Percentiles rank a stretch among this genome's conserved stretches.
Conservation (phyloP, 1,140 invertebrate species). For the Drosophila murphyi region DNA sequence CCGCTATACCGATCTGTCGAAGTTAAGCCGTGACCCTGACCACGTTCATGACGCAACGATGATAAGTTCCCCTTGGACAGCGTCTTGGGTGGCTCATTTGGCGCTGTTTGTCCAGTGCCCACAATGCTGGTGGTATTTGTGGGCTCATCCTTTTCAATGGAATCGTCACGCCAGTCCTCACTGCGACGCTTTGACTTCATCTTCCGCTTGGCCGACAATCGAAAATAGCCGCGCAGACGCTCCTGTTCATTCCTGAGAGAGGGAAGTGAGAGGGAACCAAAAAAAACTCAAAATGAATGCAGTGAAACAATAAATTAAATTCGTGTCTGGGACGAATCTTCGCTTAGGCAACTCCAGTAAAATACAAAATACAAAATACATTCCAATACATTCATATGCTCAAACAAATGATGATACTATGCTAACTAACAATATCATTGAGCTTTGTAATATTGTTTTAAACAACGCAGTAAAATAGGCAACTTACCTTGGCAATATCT, state of each 20-base stretch:
- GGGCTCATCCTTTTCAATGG: conserved; percentile 79
- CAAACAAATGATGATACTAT: neutral
- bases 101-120: conserved; percentile 9
- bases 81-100: conserved; percentile 20
- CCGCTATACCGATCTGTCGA: conserved; percentile 58
- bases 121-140: conserved; percentile 55
- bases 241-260: conserved; percentile 86
- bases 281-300: neutral
- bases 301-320: neutral
- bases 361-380: too few relatives aligned
- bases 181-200: conserved; percentile 62
- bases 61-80: neutral
- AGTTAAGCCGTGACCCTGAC: conserved; percentile 32
- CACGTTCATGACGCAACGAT: conserved; percentile 48
- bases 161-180: conserved; percentile 62
- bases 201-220: conserved; percentile 84
- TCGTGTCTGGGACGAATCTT: too few relatives aligned
- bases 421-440: neutral
- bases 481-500: conserved; percentile 88
- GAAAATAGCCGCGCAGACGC: conserved; percentile 87
- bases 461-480: too few relatives aligned
- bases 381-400: neutral
- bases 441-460: too few relatives aligned
- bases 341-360: too few relatives aligned
- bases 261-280: neutral